Conservation (phyloP, 2,797 vertebrate species). For the Centropyge bicolor region DNA sequence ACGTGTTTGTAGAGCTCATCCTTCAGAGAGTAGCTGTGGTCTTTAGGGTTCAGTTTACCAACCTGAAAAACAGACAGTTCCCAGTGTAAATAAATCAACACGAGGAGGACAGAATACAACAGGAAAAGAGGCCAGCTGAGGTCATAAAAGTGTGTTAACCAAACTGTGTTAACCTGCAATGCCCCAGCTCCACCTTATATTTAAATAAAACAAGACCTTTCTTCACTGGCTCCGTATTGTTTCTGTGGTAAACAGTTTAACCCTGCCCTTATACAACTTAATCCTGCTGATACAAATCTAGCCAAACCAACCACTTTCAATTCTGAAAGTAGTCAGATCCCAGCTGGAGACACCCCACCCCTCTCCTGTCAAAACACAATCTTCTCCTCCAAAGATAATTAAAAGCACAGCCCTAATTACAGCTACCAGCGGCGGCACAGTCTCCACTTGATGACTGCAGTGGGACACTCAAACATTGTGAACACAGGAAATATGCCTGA, state of each 20-base stretch:
- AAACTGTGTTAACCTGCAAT: constrained; percentile 9
- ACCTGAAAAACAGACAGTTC: constrained; percentile 74
- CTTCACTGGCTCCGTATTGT: constrained; percentile 4
- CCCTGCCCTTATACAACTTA: constrained; percentile 26
- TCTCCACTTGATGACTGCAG: constrained; percentile 68
- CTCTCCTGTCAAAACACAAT: constrained; percentile 80
- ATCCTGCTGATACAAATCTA: constrained; percentile 54
- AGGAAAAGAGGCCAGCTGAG: constrained; percentile 27
- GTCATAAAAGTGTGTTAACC: constrained; percentile 5
- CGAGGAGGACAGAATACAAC: constrained; percentile 7
- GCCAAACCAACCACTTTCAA: constrained; percentile 59
- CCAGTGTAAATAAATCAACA: constrained; percentile 30
- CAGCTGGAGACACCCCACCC: constrained; percentile 68
- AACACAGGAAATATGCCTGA: constrained; percentile 72
- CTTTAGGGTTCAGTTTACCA: constrained; percentile 82
- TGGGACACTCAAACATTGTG: constrained; percentile 70
- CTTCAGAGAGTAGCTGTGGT: constrained; percentile 84
- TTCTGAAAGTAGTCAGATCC: constrained; percentile 60
- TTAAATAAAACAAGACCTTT: constrained; percentile 39
- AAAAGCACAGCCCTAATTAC: constrained; percentile 81
- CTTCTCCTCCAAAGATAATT: constrained; percentile 80
- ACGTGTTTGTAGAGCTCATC: constrained; percentile 82
- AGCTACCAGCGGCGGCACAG: constrained; percentile 66
- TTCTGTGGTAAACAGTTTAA: constrained; percentile 45
- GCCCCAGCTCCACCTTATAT: neutral